Percentiles rank a stretch among this genome's conserved stretches.
Conservation (phyloP, 2,797 vertebrate species). For the Gallinago stenura region DNA sequence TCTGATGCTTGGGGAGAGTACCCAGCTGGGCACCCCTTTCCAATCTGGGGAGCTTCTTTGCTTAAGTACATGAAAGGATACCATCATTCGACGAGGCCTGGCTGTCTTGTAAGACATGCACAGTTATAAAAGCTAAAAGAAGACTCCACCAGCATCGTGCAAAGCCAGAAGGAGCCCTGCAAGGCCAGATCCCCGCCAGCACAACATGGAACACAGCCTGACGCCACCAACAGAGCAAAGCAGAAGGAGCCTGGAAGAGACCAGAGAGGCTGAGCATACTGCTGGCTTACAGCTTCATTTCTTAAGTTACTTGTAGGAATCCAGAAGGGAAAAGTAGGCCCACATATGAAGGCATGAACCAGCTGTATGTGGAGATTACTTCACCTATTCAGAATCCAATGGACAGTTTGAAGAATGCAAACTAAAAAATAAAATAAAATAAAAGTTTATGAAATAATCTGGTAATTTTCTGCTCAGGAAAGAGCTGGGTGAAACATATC, state of each 20-base stretch:
- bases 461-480: slow-evolving; percentile 57
- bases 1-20: neutral
- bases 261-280: neutral
- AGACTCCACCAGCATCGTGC: rapidly evolving
- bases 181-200: neutral
- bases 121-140: neutral
- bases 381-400: neutral
- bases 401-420: slow-evolving; percentile 13
- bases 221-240: neutral
- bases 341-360: neutral
- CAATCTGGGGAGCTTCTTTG: neutral
- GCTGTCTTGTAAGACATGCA: neutral
- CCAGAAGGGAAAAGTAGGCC: slow-evolving; percentile 11
- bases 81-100: rapidly evolving
- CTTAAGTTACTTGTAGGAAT: slow-evolving; percentile 27
- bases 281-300: neutral
- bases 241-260: neutral
- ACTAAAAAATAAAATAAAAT: neutral
- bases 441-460: neutral
- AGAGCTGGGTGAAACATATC: neutral
- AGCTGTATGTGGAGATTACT: slow-evolving; percentile 59
- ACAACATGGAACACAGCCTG: neutral
- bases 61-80: neutral
- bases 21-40: neutral
- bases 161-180: neutral